Conservation (phyloP, 2,113 vertebrate species). For the Girardinichthys multiradiatus region DNA sequence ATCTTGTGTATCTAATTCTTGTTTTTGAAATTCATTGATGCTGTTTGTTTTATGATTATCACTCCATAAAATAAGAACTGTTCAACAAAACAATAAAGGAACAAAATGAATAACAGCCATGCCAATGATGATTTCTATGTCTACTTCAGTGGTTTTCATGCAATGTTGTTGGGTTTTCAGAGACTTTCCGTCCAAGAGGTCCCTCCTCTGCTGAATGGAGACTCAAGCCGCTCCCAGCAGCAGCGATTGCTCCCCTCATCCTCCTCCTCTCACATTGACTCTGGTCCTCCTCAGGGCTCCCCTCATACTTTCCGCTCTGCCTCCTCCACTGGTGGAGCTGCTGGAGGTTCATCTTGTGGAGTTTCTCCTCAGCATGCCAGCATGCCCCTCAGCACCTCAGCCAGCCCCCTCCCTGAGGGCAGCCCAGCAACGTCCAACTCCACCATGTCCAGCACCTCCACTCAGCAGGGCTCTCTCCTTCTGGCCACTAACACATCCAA, state of each 20-base stretch:
- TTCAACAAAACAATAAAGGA: too few relatives aligned
- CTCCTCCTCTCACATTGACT: conserved; percentile 69
- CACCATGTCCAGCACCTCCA: conserved; percentile 38
- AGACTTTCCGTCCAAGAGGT: conserved; percentile 83
- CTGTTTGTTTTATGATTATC: too few relatives aligned
- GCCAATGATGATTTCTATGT: not conserved
- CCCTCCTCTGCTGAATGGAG: conserved; percentile 79
- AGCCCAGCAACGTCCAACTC: conserved; percentile 43
- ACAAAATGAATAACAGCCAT: too few relatives aligned
- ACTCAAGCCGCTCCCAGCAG: conserved; percentile 75
- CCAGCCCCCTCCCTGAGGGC: conserved; percentile 51
- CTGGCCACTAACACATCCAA: conserved; percentile 66
- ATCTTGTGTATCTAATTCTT: too few relatives aligned
- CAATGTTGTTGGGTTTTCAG: conserved; percentile 57
- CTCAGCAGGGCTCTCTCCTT: conserved; percentile 65
- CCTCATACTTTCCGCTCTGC: conserved; percentile 61
- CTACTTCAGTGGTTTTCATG: not conserved
- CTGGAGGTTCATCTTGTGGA: conserved; percentile 51
- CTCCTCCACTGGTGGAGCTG: conserved; percentile 43
- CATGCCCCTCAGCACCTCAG: conserved; percentile 45
- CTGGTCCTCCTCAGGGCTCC: conserved; percentile 55
- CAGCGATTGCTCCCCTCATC: conserved; percentile 56
- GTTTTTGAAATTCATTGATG: too few relatives aligned
- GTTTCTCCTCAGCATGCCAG: conserved; percentile 66
- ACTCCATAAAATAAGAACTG: too few relatives aligned